phyloP scores from a whole-genome alignment of 1,140 invertebrate species.

The Venturia canescens region DNA sequence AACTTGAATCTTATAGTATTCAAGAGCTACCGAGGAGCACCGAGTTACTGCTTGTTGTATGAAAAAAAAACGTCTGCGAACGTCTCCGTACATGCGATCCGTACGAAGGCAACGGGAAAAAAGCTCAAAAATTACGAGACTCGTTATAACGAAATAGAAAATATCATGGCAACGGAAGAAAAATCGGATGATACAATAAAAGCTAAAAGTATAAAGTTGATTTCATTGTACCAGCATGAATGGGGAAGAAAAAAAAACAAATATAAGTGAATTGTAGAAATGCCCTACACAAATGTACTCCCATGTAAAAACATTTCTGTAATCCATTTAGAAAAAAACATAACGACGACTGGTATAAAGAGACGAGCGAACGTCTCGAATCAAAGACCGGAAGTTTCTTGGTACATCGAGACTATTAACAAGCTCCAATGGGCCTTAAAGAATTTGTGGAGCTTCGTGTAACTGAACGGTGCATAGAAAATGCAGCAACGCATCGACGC shows the following conservation, averaged over 20 bases:
- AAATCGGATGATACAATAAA: slow-evolving; percentile 31
- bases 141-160: slow-evolving; percentile 22
- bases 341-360: too few relatives aligned
- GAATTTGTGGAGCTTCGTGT: too few relatives aligned
- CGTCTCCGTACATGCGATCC: background rate
- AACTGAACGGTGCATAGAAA: too few relatives aligned
- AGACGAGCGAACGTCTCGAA: too few relatives aligned
- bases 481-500: too few relatives aligned
- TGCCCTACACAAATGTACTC: background rate
- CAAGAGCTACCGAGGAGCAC: slow-evolving; percentile 7
- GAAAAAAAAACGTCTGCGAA: background rate
- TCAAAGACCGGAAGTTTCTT: too few relatives aligned
- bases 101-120: background rate
- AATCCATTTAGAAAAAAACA: too few relatives aligned
- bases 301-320: background rate
- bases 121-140: background rate
- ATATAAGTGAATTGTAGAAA: background rate
- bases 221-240: slow-evolving; percentile 34
- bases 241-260: slow-evolving; percentile 46
- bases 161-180: background rate
- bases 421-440: too few relatives aligned
- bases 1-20: slow-evolving; percentile 28
- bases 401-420: too few relatives aligned
- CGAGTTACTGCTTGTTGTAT: slow-evolving; percentile 19
- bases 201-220: slow-evolving; percentile 31